Conservation (phyloP, 2,888 invertebrate genomes). For the Callinectes sapidus region DNA sequence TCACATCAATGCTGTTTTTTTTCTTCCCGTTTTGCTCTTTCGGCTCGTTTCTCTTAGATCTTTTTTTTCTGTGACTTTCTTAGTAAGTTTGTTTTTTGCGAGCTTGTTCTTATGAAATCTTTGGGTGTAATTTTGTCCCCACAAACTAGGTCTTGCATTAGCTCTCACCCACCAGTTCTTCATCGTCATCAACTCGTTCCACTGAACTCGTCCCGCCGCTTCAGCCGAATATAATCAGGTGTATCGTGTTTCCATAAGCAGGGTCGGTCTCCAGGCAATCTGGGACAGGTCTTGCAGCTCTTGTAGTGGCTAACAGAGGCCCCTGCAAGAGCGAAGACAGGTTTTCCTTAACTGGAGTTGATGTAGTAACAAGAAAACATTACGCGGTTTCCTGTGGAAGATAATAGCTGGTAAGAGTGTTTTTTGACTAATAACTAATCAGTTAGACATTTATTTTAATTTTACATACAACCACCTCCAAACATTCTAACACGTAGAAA, state of each 20-base stretch:
- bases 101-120: background rate
- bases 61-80: background rate
- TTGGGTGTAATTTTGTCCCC: background rate
- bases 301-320: background rate
- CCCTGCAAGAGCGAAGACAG: background rate
- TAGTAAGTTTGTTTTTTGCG: background rate
- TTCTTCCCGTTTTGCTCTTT: background rate
- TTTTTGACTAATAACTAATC: too few species aligned
- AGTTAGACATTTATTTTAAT: too few species aligned
- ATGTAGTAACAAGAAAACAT: background rate
- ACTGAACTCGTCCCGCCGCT: background rate
- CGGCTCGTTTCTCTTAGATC: background rate
- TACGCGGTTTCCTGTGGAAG: background rate
- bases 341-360: background rate
- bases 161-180: background rate
- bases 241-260: slow-evolving; percentile 15
- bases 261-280: background rate
- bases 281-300: background rate
- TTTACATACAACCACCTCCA: too few species aligned
- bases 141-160: background rate
- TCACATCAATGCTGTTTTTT: background rate
- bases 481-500: too few species aligned
- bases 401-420: background rate
- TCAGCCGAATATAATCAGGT: slow-evolving; percentile 8
- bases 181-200: slow-evolving; percentile 6